Conservation (phyloP, 2,888 invertebrate genomes). For the Gryllus longicercus region DNA sequence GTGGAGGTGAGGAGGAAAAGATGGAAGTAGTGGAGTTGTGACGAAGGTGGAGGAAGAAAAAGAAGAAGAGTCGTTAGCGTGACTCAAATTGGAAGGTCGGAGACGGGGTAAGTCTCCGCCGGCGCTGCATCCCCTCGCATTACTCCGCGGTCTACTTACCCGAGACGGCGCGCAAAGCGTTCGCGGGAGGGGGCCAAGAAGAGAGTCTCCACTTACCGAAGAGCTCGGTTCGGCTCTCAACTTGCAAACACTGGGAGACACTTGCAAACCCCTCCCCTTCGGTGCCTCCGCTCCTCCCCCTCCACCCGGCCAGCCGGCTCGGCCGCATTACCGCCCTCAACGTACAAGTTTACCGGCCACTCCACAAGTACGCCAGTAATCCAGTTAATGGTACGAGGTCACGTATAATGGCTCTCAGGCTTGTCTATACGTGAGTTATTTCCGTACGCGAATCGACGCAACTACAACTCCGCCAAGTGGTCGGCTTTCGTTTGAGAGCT, state of each 20-base stretch:
- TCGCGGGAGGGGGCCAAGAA: neutral
- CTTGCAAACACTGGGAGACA: conserved; percentile 10
- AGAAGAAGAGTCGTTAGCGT: too few relatives aligned
- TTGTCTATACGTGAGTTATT: neutral
- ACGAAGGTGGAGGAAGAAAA: too few relatives aligned
- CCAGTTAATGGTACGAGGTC: conserved; percentile 17
- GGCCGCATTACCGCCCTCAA: conserved; percentile 6
- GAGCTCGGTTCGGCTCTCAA: neutral
- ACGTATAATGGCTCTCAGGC: neutral
- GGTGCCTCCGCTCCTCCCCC: neutral
- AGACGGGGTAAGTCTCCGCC: too few relatives aligned
- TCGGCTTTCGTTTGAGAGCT: too few relatives aligned
- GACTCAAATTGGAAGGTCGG: too few relatives aligned
- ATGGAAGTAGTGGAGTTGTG: too few relatives aligned
- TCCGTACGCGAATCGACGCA: neutral
- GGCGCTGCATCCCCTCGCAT: too few relatives aligned
- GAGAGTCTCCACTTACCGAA: neutral
- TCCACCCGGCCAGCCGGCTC: neutral
- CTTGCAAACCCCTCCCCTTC: neutral
- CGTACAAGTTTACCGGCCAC: conserved; percentile 17
- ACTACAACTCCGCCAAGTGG: too few relatives aligned
- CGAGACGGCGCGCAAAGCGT: too few relatives aligned
- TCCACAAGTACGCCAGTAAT: conserved; percentile 9
- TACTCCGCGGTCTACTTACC: too few relatives aligned
- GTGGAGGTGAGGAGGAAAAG: too few relatives aligned